Evolutionary conservation across 2,797 vertebrate genomes (phyloP).

Genomic region (Smutsia gigantea): DNA sequence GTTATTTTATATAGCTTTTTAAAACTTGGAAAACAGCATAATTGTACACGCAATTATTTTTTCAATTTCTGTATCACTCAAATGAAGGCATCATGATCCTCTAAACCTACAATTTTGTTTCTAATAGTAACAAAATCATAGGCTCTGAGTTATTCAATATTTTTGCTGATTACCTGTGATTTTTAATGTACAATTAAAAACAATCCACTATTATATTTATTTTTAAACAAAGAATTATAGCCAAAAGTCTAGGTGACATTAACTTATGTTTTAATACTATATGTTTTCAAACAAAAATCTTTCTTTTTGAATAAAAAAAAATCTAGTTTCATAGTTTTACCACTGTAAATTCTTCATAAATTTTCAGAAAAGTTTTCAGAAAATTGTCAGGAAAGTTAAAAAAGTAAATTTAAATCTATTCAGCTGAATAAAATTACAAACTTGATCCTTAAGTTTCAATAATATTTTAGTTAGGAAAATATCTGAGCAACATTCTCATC

Average conservation of each 20-base stretch:
- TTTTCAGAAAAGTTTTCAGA: background rate
- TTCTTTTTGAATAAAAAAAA: background rate
- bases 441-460: background rate
- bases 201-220: background rate
- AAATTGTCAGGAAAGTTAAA: background rate
- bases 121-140: background rate
- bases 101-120: background rate
- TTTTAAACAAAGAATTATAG: background rate
- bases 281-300: background rate
- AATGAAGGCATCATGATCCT: background rate
- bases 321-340: background rate
- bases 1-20: background rate
- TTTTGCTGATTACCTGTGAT: background rate
- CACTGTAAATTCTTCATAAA: background rate
- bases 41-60: background rate
- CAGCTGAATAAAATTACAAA: background rate
- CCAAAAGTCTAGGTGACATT: background rate
- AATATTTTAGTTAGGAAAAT: constrained; percentile 10
- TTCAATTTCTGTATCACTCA: background rate
- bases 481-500: background rate
- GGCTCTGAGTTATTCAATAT: background rate
- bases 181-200: constrained; percentile 5
- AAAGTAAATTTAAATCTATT: constrained; percentile 6
- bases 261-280: background rate
- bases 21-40: background rate